Percentiles rank a stretch among this genome's conserved stretches.
Conservation (phyloP, 1,140 invertebrate genomes). For the Myzus persicae region DNA sequence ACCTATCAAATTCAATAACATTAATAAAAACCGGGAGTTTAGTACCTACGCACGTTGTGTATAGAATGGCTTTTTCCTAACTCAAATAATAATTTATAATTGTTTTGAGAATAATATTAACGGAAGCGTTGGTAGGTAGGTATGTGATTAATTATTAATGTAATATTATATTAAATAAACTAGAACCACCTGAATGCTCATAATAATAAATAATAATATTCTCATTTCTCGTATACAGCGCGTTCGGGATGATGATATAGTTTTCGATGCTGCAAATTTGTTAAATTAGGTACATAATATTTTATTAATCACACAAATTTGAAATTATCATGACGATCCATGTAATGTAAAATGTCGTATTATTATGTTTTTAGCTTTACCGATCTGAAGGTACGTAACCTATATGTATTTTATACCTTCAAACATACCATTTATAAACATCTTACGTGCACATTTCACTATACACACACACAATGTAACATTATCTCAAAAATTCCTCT, state of each 20-base stretch:
- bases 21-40: background rate
- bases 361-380: conserved; percentile 17
- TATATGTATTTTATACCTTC: background rate
- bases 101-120: background rate
- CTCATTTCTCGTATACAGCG: background rate
- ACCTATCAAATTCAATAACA: too few species aligned
- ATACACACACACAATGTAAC: background rate
- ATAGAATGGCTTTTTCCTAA: background rate
- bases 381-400: background rate
- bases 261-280: background rate
- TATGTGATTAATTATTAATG: background rate
- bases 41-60: background rate
- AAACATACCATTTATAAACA: background rate
- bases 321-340: background rate
- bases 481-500: background rate
- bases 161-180: background rate
- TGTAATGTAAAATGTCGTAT: background rate
- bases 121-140: background rate
- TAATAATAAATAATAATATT: background rate
- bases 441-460: background rate
- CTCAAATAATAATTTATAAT: background rate
- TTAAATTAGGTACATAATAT: background rate
- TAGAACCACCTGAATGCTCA: background rate
- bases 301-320: background rate
- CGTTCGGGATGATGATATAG: background rate